Evolutionary conservation across 2,888 invertebrate species (phyloP), one percentile per base, ranked within the genome.

Genomic region (Drosophila suboccidentalis): DNA sequence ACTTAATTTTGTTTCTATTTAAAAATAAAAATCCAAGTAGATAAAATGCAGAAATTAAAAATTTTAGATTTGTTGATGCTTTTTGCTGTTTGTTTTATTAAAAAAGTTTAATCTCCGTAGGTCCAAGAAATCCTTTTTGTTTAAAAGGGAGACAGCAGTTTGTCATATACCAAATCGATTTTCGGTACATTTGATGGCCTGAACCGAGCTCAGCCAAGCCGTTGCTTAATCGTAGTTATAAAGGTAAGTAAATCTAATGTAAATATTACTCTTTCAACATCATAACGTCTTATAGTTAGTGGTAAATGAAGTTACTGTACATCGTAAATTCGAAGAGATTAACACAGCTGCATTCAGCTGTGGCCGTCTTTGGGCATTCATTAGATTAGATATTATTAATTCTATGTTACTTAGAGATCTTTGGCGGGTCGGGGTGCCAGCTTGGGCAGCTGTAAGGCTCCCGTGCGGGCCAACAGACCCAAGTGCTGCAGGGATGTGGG

Each of bases 271-370:
- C 73, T 50, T 54, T 26, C 58, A 66, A 75, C 66, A 58, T 63
- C 57, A 43, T 73, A 72, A 75, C 75, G 44, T 46, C 59, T 62
- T 66, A 75, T 9, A 61, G 32, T 69, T 49, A 41, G 22, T 61
- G 59, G 43, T 57, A 62, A 53, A n/a, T 58, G 58, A 46, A 73
- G 49, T 76, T 60, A 67, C 71, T 75, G 71, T 76, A 77, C 70
- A 77, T 58, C 51, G 70, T 77, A 77, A 77, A 77, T 77, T 77
- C 77, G 77, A 63, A 66, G 60, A 51, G 75, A 60, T 66, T 39
- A 50, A 62, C 71, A 47, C 75, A 75, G 75, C 66, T 46, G 17
- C 11, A 19, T 22, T 32, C 17, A 36, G 59, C 75, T 71, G 66
- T 59, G 71, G 71, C 71, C 71, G 22, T 75, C 75, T 75, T 75